Evolutionary conservation across 2,113 vertebrate genomes (phyloP).

Genomic region (Sorex fumeus): DNA sequence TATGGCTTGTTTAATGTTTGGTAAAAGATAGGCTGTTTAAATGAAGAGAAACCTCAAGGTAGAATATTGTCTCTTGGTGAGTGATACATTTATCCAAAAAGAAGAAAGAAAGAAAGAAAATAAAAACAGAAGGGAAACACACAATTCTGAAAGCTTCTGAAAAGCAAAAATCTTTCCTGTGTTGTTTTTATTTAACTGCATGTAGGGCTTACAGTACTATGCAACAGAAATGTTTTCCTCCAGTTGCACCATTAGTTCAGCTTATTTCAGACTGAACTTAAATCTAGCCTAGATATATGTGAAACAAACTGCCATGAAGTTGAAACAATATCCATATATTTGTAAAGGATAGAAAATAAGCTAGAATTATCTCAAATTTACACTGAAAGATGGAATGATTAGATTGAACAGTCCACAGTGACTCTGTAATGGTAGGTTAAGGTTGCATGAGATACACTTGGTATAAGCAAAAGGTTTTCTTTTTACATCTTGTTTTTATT

Average conservation of each 20-base stretch:
- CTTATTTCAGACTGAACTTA: neutral
- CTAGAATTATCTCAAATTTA: neutral
- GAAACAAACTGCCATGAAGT: neutral
- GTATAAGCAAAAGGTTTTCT: rapidly evolving
- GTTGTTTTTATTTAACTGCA: conserved; percentile 4
- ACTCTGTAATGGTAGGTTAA: neutral
- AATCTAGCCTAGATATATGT: neutral
- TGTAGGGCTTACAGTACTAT: neutral
- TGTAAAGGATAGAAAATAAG: neutral
- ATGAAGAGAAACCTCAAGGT: conserved; percentile 45
- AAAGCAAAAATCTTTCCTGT: conserved; percentile 44
- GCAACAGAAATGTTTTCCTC: neutral
- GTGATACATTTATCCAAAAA: conserved; percentile 32
- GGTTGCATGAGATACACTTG: neutral
- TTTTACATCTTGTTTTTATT: too few species aligned
- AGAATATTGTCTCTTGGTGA: conserved; percentile 56
- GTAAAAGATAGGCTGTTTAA: conserved; percentile 73
- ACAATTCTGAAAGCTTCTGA: conserved; percentile 57
- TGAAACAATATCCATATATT: neutral
- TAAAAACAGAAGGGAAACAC: conserved; percentile 36
- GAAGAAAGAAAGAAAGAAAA: neutral
- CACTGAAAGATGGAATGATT: neutral
- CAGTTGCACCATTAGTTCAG: neutral
- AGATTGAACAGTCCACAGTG: neutral
- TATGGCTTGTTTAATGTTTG: conserved; percentile 82